Evolutionary conservation across 1,140 invertebrate species (phyloP), one percentile per base, ranked within the genome.

Genomic region (Drosophila trapezifrons): DNA sequence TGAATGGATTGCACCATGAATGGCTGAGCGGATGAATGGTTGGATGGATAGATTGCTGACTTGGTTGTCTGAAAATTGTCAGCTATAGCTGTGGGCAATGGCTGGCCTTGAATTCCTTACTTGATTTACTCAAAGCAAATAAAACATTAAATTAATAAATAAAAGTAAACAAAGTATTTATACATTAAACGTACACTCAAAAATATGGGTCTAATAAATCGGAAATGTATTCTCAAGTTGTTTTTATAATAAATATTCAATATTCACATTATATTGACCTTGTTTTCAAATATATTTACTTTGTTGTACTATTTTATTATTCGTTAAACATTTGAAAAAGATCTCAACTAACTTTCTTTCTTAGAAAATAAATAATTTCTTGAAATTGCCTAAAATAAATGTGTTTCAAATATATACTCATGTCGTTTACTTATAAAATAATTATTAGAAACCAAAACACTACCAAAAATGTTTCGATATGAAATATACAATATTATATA

Each of bases 1-100:
- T 58, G 67, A 71, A 71, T 71, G 65, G 51, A 71, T 71, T 71
- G 67, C 65, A 49, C 66, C 67, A 70, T 70, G 67, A 71, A 58
- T 71, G 67, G 35, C 32, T 70, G 22, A 71, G 9, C 66, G 51
- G 52, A 58, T 71, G 51, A 71, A 70, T 71, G 67, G 42, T 70
- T 70, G 51, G 43, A 71, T 70, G 51, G 66, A 71, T 71, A 38
- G 66, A 70, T 71, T 70, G 66, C 52, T 57, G 67, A 47, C 67
- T 71, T 20, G 69, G 27, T 42, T 71, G 69, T 71, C 66, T 71
- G 29, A 49, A 71, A 71, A 71, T 71, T 70, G 69, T 58, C 42
- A 70, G 65, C 46, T 43, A n/a, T n/a, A 18, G 9, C 29, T 52
- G 27, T 27, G 35, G 43, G 64, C 43, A 32, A 57, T 35, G n/a